Base-by-base conservation (phyloP, 2,797 vertebrate species). In the Xyrichtys novacula region DNA sequence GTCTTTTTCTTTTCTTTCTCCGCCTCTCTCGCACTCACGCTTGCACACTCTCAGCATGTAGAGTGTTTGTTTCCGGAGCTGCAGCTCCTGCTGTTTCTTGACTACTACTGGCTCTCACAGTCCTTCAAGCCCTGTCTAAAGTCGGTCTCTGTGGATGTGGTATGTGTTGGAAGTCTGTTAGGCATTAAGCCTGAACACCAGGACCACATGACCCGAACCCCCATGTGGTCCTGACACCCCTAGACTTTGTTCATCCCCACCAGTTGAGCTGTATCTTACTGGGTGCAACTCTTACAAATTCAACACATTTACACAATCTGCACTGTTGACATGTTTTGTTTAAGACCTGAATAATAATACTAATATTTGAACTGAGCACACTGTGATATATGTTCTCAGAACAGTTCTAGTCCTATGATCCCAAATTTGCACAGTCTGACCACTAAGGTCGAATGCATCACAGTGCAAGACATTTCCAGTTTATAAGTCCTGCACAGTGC, bases 41-140 rank as follows among this genome's bases (percentile, higher is more conserved):
- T 78, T 65, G 26, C 86, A 63, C 85, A 83, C 88, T 86, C 81
- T 84, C 94, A 96, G 95, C 94, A 95, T 92, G 91, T 94, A 89
- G 95, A 95, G 80, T 95, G 94, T 94, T 87, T 95, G 89, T 92
- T 94, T 87, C 92, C 93, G 87, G 95, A 96, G 91, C 94, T 94
- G 92, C 95, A 95, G 92, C 93, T 95, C 93, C 93, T 95, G 90
- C 93, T 95, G 85, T 96, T 91, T 96, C 95, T 96, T 94, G 92
- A 95, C 92, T 92, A 94, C 95, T 95, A 96, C 93, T 96, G 95
- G 95, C 91, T 95, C 91, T 95, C 93, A 71, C 96, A 95, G 93
- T 93, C 94, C 92, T 95, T 93, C 94, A 92, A 81, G 89, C 94
- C 94, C 80, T 96, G 94, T 94, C 73, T 96, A 89, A 96, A 96